A percentile compares a stretch with the other conserved stretches of the same genome.
Conservation (phyloP, 2,888 invertebrate genomes). For the Hypena proboscidalis region DNA sequence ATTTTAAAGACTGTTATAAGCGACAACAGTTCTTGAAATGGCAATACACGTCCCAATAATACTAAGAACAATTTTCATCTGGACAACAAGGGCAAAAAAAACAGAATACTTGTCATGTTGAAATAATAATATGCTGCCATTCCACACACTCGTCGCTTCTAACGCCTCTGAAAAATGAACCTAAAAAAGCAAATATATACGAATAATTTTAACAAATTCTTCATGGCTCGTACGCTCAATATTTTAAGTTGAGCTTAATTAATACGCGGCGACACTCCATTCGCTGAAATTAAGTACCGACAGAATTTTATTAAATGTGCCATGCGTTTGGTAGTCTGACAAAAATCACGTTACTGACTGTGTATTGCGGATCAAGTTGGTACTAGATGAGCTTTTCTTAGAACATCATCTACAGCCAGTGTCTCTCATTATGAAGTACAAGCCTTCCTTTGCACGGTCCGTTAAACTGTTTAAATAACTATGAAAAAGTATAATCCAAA, state of each 20-base stretch:
- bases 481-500: too few species aligned
- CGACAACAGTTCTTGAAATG: background rate
- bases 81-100: constrained; percentile 1
- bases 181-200: constrained; percentile 29
- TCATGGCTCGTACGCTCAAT: constrained; percentile 50
- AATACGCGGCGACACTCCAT: constrained; percentile 68
- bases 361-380: constrained; percentile 30
- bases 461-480: too few species aligned
- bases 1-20: background rate
- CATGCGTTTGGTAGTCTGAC: constrained; percentile 71
- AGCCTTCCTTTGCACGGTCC: too few species aligned
- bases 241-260: constrained; percentile 73
- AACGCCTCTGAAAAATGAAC: constrained; percentile 36
- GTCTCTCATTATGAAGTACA: too few species aligned
- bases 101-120: constrained; percentile 13
- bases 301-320: constrained; percentile 72
- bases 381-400: constrained; percentile 44
- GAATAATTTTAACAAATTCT: constrained; percentile 43
- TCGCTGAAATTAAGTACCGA: constrained; percentile 65
- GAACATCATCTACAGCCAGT: too few species aligned
- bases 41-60: background rate
- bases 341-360: constrained; percentile 68
- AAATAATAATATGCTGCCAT: constrained; percentile 15
- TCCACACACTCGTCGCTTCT: constrained; percentile 29
- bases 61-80: background rate